Evolutionary conservation across 2,113 vertebrate species (phyloP).

Genomic region (Pluvianellus socialis): DNA sequence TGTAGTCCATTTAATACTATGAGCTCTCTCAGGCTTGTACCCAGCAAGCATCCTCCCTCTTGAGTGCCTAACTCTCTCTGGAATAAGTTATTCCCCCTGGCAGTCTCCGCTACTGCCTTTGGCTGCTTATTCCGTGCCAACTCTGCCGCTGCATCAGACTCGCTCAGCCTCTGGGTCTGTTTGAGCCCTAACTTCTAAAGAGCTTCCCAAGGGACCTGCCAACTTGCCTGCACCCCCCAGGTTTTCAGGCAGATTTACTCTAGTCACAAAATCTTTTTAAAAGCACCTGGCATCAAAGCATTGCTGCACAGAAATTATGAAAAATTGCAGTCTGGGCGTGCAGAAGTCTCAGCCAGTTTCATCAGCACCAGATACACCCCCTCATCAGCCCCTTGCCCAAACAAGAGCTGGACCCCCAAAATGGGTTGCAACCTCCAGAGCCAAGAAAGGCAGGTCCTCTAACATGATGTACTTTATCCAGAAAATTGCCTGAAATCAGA

Average conservation of each 20-base stretch:
- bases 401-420: not conserved
- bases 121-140: not conserved
- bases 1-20: not conserved
- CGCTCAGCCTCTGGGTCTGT: not conserved
- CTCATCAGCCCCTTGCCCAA: not conserved
- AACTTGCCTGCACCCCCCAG: not conserved
- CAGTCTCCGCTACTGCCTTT: not conserved
- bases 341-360: not conserved
- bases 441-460: not conserved
- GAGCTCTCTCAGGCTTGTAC: not conserved
- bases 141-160: not conserved
- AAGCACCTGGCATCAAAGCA: not conserved
- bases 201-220: not conserved
- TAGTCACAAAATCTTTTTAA: not conserved
- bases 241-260: not conserved
- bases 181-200: not conserved
- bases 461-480: not conserved
- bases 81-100: conserved; percentile 17
- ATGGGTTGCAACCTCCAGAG: not conserved
- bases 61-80: not conserved
- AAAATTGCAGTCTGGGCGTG: not conserved
- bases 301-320: not conserved
- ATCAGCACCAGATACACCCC: not conserved
- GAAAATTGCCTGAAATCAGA: not conserved
- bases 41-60: not conserved